Conservation (phyloP, 2,888 invertebrate species). For the Glomeris marginata region DNA sequence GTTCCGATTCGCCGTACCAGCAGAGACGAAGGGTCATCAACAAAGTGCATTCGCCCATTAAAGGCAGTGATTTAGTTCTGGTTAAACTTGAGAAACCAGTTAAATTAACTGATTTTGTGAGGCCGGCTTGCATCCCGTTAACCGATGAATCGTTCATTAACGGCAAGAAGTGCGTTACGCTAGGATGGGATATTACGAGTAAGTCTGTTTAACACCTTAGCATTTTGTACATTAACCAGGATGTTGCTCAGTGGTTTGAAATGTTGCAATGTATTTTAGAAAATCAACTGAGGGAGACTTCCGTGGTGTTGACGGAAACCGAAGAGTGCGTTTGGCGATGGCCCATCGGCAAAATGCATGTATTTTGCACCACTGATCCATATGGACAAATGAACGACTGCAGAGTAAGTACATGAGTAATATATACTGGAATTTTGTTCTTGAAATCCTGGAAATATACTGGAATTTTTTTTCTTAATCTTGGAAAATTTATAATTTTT, state of each 20-base stretch:
- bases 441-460: too few species aligned
- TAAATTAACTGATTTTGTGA: constrained; percentile 60
- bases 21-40: constrained; percentile 56
- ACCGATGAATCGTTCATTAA: constrained; percentile 27
- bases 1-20: constrained; percentile 64
- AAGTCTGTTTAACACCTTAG: too few species aligned
- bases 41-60: constrained; percentile 76
- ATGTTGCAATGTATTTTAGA: constrained; percentile 23
- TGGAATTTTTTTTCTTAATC: too few species aligned
- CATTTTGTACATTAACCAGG: too few species aligned
- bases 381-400: constrained; percentile 65
- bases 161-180: constrained; percentile 47
- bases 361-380: constrained; percentile 56
- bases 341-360: constrained; percentile 54
- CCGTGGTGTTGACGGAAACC: constrained; percentile 59
- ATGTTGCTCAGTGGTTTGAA: too few species aligned
- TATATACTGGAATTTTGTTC: too few species aligned
- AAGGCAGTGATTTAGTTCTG: constrained; percentile 69
- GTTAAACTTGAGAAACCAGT: constrained; percentile 62
- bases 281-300: constrained; percentile 64
- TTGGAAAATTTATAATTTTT: too few species aligned
- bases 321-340: constrained; percentile 69
- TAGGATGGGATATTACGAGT: constrained; percentile 73
- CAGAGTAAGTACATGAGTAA: constrained; percentile 67
- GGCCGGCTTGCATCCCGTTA: constrained; percentile 62